Evolutionary conservation across 2,113 vertebrate genomes (phyloP).

Genomic region (Psophia crepitans): DNA sequence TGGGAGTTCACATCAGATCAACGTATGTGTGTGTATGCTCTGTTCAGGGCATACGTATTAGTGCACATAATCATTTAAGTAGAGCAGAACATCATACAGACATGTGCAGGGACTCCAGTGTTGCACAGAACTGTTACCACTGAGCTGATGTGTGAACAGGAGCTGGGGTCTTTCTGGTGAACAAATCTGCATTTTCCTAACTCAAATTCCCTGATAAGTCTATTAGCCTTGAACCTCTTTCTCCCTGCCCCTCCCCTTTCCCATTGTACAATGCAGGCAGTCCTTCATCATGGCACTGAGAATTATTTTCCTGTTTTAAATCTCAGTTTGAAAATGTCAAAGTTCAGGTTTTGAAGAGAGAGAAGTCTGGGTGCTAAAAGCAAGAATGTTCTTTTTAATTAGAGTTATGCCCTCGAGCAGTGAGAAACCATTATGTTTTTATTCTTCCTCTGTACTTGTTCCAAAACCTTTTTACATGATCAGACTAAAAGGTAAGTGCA

Average conservation of each 20-base stretch:
- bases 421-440: constrained; percentile 64
- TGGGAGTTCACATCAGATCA: no score
- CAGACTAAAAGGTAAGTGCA: constrained; percentile 55
- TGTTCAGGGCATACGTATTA: accelerated
- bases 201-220: neutral
- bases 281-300: neutral
- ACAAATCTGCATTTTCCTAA: neutral
- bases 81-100: neutral
- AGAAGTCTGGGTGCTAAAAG: constrained; percentile 50
- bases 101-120: accelerated
- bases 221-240: neutral
- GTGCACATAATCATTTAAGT: accelerated
- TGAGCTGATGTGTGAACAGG: accelerated
- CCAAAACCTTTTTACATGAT: constrained; percentile 61
- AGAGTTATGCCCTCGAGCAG: constrained; percentile 53
- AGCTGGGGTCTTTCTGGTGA: neutral
- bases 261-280: neutral
- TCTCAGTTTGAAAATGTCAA: constrained; percentile 64
- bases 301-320: constrained; percentile 66
- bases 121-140: accelerated
- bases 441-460: constrained; percentile 56
- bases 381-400: constrained; percentile 66
- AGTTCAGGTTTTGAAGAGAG: constrained; percentile 53
- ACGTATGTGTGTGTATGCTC: accelerated
- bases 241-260: neutral